Evolutionary conservation across 2,888 invertebrate species (phyloP).

Genomic region (Agonum fuliginosum): DNA sequence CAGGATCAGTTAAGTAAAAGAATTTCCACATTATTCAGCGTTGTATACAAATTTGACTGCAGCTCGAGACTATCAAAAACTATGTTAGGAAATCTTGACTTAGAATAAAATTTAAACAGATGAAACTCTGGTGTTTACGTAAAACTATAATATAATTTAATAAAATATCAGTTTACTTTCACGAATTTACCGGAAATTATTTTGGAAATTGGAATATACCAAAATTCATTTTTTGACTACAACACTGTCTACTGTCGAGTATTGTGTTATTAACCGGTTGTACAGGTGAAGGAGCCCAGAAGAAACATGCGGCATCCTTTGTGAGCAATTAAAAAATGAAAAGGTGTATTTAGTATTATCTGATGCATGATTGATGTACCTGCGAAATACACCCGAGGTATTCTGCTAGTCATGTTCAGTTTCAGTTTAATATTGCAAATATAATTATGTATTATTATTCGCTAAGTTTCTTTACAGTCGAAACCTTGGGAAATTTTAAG

Average conservation of each 20-base stretch:
- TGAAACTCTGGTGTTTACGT: too few species aligned
- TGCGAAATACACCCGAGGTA: constrained; percentile 1
- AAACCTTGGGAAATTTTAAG: background rate
- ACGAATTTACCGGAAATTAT: too few species aligned
- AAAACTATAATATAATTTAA: too few species aligned
- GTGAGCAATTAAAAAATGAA: constrained; percentile 13
- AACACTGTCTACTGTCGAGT: background rate
- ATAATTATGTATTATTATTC: constrained; percentile 9
- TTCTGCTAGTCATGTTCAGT: background rate
- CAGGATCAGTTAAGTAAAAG: too few species aligned
- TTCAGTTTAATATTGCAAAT: background rate
- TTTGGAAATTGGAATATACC: background rate
- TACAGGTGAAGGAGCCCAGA: background rate
- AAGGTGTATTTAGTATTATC: constrained; percentile 7
- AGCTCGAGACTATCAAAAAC: too few species aligned
- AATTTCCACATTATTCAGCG: too few species aligned
- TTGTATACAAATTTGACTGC: too few species aligned
- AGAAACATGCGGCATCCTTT: constrained; percentile 11
- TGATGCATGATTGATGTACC: constrained; percentile 14
- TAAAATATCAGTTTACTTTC: too few species aligned
- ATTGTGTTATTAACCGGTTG: constrained; percentile 11
- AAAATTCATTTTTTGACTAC: background rate
- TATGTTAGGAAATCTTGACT: too few species aligned
- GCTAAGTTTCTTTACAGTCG: background rate
- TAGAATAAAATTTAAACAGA: too few species aligned